Percentiles rank a stretch among this genome's conserved stretches.
These are phyloP conservation scores for Pluvialis apricaria DNA, from an alignment of 2,113 vertebrate species.

Conservation along the genomic window DNA sequence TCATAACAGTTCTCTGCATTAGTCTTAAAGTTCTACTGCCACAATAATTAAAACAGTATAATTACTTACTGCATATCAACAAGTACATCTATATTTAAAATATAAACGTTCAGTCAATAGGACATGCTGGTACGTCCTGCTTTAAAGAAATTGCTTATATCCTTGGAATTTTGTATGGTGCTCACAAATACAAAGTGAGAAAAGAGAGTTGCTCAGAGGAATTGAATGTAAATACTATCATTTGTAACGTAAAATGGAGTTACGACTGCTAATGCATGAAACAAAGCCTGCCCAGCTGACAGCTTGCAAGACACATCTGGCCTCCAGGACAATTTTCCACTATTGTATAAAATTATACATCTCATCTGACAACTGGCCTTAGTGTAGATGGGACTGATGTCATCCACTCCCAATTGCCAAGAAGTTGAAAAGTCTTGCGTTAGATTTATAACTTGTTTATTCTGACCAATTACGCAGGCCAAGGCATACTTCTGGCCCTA, in stretches of 20 bases:
- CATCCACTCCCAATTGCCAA: background rate
- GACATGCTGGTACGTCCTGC: background rate
- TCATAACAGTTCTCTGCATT: background rate
- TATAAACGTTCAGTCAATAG: background rate
- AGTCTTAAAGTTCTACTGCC: background rate
- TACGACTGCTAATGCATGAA: background rate
- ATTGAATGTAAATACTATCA: background rate
- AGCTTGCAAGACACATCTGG: constrained; percentile 2
- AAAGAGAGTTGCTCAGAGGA: background rate
- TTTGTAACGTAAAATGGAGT: background rate
- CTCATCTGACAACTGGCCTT: background rate
- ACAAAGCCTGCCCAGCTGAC: background rate
- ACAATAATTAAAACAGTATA: background rate
- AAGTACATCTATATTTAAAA: background rate
- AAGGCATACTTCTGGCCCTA: background rate
- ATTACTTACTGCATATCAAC: background rate
- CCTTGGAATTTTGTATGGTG: background rate
- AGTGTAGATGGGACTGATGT: constrained; percentile 19
- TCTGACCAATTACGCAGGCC: background rate
- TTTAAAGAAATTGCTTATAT: background rate
- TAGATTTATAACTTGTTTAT: constrained; percentile 38
- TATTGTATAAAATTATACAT: background rate
- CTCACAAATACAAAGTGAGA: background rate
- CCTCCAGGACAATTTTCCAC: background rate
- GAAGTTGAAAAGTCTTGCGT: background rate